phyloP scores from a whole-genome alignment of 2,113 vertebrate species.

The Seriola aureovittata region DNA sequence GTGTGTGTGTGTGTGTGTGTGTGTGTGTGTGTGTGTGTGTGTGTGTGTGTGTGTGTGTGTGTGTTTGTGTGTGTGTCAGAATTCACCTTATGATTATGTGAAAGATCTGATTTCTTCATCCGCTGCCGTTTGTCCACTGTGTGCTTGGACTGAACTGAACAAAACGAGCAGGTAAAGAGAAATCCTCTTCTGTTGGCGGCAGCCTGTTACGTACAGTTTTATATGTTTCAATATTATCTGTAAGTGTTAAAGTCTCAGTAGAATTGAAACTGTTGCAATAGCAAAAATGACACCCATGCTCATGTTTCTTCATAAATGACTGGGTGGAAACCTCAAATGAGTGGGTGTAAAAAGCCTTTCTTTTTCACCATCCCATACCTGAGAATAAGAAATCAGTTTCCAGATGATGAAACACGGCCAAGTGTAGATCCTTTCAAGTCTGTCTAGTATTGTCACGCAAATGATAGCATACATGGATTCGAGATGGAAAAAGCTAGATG shows the following conservation, averaged over 20 bases:
- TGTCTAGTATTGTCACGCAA: background rate
- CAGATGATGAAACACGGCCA: background rate
- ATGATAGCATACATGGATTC: background rate
- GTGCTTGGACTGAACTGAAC: too few relatives aligned
- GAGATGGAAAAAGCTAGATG: background rate
- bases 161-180: too few relatives aligned
- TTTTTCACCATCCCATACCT: background rate
- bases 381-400: background rate
- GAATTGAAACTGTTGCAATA: conserved; percentile 29
- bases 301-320: conserved; percentile 31
- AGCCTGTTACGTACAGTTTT: too few relatives aligned
- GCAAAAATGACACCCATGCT: background rate
- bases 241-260: too few relatives aligned
- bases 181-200: too few relatives aligned
- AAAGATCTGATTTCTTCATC: too few relatives aligned
- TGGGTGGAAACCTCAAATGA: conserved; percentile 35
- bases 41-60: background rate
- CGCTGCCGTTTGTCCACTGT: too few relatives aligned
- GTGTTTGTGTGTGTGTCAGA: too few relatives aligned
- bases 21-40: too few relatives aligned
- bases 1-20: background rate
- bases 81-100: too few relatives aligned
- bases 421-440: background rate
- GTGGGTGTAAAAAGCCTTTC: conserved; percentile 46
- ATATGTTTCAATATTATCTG: too few relatives aligned